phyloP scores from a whole-genome alignment of 2,888 invertebrate genomes.

The Drosophila kokeensis region DNA sequence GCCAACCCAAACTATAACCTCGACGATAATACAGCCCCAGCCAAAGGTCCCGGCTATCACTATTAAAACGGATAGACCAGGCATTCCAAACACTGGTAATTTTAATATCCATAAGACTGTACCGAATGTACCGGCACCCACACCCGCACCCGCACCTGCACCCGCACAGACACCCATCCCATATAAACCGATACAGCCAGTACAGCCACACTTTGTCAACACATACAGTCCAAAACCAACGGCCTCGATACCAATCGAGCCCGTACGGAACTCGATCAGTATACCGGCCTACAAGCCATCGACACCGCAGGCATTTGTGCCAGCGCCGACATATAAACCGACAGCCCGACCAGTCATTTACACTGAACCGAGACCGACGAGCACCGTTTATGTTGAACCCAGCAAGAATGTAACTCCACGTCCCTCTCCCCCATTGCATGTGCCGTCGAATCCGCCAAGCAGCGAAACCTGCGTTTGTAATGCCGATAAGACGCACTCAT shows the following conservation, averaged over 20 bases:
- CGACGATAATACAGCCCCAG: constrained; percentile 64
- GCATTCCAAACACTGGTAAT: constrained; percentile 76
- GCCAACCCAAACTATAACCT: constrained; percentile 51
- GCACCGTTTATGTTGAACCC: constrained; percentile 47
- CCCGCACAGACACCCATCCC: constrained; percentile 33
- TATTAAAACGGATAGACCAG: constrained; percentile 77
- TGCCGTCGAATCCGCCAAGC: constrained; percentile 60
- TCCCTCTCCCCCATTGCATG: constrained; percentile 74
- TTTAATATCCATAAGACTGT: constrained; percentile 72
- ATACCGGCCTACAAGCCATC: constrained; percentile 49
- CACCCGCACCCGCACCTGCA: constrained; percentile 53
- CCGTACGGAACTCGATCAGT: constrained; percentile 34
- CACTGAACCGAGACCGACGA: constrained; percentile 35
- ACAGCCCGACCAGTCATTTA: constrained; percentile 42
- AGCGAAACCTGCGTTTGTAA: constrained; percentile 78
- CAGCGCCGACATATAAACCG: constrained; percentile 29
- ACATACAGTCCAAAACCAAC: constrained; percentile 40
- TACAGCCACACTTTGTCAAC: constrained; percentile 49
- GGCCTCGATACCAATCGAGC: constrained; percentile 42
- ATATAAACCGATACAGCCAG: constrained; percentile 32
- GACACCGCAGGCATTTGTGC: constrained; percentile 53
- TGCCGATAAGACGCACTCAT: constrained; percentile 77
- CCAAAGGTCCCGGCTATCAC: constrained; percentile 79
- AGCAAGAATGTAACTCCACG: constrained; percentile 74
- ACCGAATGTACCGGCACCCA: constrained; percentile 31